Conservation (phyloP, 2,888 invertebrate species). For the Tetheella fluctuosa region DNA sequence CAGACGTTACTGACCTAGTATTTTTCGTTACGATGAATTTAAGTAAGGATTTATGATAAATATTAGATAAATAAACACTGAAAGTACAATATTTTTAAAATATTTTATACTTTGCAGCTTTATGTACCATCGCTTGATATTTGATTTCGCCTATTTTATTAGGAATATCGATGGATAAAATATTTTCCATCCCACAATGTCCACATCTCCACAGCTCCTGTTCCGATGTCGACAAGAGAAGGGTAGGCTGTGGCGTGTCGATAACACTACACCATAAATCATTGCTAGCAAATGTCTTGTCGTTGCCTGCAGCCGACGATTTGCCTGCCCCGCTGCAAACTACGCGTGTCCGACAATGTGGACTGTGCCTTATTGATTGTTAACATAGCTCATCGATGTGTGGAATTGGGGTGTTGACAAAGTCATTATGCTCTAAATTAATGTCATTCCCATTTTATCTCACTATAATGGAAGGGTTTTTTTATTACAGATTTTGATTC, state of each 20-base stretch:
- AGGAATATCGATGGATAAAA: not conserved
- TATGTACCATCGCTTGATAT: too few species aligned
- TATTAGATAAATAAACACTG: too few species aligned
- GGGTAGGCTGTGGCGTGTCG: conserved; percentile 80
- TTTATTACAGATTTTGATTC: too few species aligned
- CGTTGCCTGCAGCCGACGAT: conserved; percentile 71
- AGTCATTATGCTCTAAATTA: not conserved
- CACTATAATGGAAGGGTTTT: too few species aligned
- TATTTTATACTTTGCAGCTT: too few species aligned
- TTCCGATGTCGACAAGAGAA: conserved; percentile 54
- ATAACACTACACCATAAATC: conserved; percentile 81
- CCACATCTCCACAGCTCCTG: conserved; percentile 33
- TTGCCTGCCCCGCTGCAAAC: conserved; percentile 61
- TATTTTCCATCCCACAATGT: conserved; percentile 25
- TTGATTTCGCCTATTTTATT: too few species aligned
- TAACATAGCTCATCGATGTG: conserved; percentile 28
- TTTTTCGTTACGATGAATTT: too few species aligned
- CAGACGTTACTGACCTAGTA: too few species aligned
- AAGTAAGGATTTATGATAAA: too few species aligned
- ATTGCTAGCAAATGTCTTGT: conserved; percentile 77
- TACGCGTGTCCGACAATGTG: conserved; percentile 27
- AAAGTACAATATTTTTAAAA: too few species aligned
- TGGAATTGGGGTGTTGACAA: conserved; percentile 23
- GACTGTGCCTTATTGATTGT: conserved; percentile 29
- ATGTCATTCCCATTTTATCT: not conserved